Percentiles rank a stretch among this genome's conserved stretches.
Conservation (phyloP, 2,888 invertebrate species). For the Xanthostigma xanthostigma region DNA sequence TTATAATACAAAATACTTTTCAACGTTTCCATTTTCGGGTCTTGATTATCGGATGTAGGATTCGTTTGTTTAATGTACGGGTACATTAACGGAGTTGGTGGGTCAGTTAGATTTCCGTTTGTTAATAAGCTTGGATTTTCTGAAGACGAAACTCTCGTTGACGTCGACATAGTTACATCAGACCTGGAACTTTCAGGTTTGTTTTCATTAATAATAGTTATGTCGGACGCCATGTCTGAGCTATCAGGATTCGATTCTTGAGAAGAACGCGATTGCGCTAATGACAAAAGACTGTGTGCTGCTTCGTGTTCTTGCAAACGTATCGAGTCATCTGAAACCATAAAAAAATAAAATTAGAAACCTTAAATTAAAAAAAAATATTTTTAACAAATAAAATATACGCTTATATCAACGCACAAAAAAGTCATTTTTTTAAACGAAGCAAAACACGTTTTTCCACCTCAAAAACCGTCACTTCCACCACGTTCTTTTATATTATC, state of each 20-base stretch:
- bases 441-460: no score
- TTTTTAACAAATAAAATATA: constrained; percentile 1
- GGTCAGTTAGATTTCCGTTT: constrained; percentile 6
- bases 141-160: constrained; percentile 15
- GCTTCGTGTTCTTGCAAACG: constrained; percentile 73
- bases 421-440: neutral
- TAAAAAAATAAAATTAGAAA: constrained; percentile 13
- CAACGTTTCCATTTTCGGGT: no score
- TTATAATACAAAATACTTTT: no score
- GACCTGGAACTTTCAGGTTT: no score
- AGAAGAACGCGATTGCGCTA: constrained; percentile 39
- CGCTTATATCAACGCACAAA: neutral
- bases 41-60: no score
- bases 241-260: no score
- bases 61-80: no score
- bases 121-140: neutral
- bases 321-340: constrained; percentile 51
- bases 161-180: constrained; percentile 13
- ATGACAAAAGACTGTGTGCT: constrained; percentile 63
- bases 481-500: no score
- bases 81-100: neutral
- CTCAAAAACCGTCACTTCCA: no score
- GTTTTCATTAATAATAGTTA: no score
- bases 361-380: neutral
- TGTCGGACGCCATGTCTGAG: no score